Conservation (phyloP, 2,797 vertebrate genomes). For the Brachyrhaphis roseni region DNA sequence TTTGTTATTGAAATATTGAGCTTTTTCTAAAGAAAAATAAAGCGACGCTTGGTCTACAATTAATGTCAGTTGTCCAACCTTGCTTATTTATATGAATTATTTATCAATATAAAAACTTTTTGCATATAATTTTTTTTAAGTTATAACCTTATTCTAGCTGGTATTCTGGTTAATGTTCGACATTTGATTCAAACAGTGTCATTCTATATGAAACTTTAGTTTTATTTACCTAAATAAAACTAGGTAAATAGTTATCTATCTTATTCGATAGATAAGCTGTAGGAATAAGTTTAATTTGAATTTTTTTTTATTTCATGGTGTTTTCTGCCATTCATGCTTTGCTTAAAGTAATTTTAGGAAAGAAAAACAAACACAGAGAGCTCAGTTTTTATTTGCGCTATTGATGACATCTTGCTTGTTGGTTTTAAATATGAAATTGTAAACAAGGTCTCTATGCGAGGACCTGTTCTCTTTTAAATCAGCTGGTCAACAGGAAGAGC, state of each 20-base stretch:
- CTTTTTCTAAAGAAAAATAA: background rate
- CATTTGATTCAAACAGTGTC: background rate
- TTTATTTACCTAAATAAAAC: background rate
- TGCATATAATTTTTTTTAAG: background rate
- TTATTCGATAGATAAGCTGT: background rate
- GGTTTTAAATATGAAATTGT: background rate
- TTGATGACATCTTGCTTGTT: background rate
- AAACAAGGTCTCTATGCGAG: background rate
- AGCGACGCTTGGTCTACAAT: background rate
- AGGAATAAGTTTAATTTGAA: background rate
- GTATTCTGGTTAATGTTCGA: background rate
- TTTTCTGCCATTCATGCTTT: background rate
- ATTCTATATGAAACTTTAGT: background rate
- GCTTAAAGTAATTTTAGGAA: background rate
- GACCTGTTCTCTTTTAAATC: background rate
- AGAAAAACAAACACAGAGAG: background rate
- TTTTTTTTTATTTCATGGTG: background rate
- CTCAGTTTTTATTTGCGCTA: background rate
- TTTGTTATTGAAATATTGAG: background rate
- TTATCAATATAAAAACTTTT: background rate
- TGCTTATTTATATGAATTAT: background rate
- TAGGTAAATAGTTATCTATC: too few species aligned
- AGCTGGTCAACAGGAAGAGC: constrained; percentile 43
- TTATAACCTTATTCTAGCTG: background rate
- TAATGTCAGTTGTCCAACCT: background rate